phyloP scores from a whole-genome alignment of 1,140 invertebrate species.

The Drosophila mauritiana region DNA sequence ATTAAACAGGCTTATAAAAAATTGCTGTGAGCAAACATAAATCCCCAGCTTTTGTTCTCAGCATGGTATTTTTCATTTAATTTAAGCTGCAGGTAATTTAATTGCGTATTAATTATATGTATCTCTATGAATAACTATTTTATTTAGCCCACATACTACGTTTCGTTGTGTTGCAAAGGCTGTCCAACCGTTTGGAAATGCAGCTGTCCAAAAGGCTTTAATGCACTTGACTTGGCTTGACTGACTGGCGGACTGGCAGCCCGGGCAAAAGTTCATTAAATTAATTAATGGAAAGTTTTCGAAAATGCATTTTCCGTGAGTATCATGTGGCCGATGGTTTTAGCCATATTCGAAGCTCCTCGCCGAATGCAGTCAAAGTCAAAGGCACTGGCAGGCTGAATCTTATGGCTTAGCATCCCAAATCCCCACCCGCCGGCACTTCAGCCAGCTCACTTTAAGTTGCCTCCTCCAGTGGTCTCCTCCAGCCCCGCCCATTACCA shows the following conservation, averaged over 20 bases:
- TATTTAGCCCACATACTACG: constrained; percentile 19
- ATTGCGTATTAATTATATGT: constrained; percentile 14
- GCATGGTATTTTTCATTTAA: constrained; percentile 3
- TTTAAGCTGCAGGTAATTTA: neutral
- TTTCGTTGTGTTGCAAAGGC: constrained; percentile 21
- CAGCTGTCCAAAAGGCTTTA: constrained; percentile 41
- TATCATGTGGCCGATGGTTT: constrained; percentile 39
- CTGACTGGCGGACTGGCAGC: constrained; percentile 30
- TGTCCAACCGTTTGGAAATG: constrained; percentile 19
- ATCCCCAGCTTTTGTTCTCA: neutral
- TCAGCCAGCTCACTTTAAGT: constrained; percentile 39
- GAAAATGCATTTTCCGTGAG: constrained; percentile 25
- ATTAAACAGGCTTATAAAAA: neutral
- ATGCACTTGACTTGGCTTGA: constrained; percentile 27
- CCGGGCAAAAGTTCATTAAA: constrained; percentile 40
- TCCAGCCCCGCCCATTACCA: constrained; percentile 13
- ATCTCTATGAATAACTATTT: neutral
- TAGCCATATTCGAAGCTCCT: constrained; percentile 5
- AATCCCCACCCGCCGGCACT: constrained; percentile 3
- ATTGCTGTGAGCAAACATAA: neutral
- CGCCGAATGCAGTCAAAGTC: constrained; percentile 23
- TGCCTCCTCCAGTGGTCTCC: neutral
- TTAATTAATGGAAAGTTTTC: constrained; percentile 45
- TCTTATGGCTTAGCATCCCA: constrained; percentile 26
- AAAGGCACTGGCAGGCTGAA: constrained; percentile 48